Evolutionary conservation across 2,113 vertebrate genomes (phyloP).

Genomic region (Gymnocephalus cernua): DNA sequence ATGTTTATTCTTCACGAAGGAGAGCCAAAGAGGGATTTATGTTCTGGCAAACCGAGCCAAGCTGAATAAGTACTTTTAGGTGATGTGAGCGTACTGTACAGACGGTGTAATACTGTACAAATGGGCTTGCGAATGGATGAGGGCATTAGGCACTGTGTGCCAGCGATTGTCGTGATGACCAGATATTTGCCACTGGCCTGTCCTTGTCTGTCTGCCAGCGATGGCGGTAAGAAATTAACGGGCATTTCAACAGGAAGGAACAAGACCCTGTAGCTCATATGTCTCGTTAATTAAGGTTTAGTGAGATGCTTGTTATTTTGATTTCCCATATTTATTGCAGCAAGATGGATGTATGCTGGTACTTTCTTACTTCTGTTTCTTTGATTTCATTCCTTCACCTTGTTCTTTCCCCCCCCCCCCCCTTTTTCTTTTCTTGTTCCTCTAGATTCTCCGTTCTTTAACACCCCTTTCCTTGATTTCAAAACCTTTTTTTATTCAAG

Average conservation of each 20-base stretch:
- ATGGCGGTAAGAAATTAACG: constrained; percentile 11
- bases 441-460: constrained; percentile 73
- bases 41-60: neutral
- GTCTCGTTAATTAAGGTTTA: neutral
- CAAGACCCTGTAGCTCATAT: neutral
- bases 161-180: constrained; percentile 57
- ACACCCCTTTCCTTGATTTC: constrained; percentile 81
- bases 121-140: constrained; percentile 10
- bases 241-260: constrained; percentile 13
- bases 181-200: constrained; percentile 31
- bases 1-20: constrained; percentile 12
- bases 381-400: constrained; percentile 9
- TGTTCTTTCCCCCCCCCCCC: neutral
- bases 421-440: constrained; percentile 22
- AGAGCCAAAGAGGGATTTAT: constrained; percentile 34
- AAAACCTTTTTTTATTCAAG: constrained; percentile 78
- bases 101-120: constrained; percentile 12
- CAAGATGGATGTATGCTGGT: neutral
- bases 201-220: constrained; percentile 15
- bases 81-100: constrained; percentile 3
- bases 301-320: neutral
- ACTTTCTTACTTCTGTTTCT: constrained; percentile 13
- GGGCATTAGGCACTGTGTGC: constrained; percentile 48
- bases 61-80: constrained; percentile 8
- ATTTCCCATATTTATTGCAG: neutral